Evolutionary conservation across 1,140 invertebrate genomes (phyloP), one percentile per base, ranked within the genome.

Genomic region (Magallana gigas): DNA sequence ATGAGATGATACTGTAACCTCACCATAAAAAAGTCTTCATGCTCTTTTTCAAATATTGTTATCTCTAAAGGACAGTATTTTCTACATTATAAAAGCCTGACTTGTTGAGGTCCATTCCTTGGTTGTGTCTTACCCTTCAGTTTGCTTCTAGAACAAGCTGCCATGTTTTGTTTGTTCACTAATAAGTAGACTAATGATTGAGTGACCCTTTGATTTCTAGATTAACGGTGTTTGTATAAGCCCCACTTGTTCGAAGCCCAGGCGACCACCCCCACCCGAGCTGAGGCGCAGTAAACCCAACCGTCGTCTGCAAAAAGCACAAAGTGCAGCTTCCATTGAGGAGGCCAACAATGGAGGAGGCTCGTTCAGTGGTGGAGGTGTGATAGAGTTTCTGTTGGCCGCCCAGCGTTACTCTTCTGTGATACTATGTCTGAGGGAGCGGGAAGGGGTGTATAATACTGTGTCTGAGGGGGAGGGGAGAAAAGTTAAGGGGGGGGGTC

Each of bases 181-280:
- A 48, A 76, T 23, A 76, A 7, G 68, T 36, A 76, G 68, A 76
- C 68, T 84, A 48, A 84, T 84, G 23, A 29, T 60, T 83, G 60
- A 56, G 56, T 85, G 84, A 82, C 36, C 86, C 84, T 88, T 91
- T 91, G 87, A 90, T 91, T 92, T 90, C 68, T 96, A 97, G 97
- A 97, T 97, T 95, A 97, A 97, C 96, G 97, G 97, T 95, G 96
- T 97, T 95, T 97, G 96, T 95, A 95, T 96, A 91, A 96, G 96
- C 92, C 96, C 96, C 88, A 96, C 96, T 89, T 93, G 89, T 85
- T 85, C 87, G 83, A 93, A 92, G 89, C 91, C 91, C 89, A 93
- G 92, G 90, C 92, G 92, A 89, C 90, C 90, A 58, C 92, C 91
- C 23, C 91, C 91, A 80, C 93, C 94, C 48, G 94, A 94, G 88